Evolutionary conservation across 2,113 vertebrate genomes (phyloP), one percentile per base, ranked within the genome.

Genomic region (Pogona vitticeps): DNA sequence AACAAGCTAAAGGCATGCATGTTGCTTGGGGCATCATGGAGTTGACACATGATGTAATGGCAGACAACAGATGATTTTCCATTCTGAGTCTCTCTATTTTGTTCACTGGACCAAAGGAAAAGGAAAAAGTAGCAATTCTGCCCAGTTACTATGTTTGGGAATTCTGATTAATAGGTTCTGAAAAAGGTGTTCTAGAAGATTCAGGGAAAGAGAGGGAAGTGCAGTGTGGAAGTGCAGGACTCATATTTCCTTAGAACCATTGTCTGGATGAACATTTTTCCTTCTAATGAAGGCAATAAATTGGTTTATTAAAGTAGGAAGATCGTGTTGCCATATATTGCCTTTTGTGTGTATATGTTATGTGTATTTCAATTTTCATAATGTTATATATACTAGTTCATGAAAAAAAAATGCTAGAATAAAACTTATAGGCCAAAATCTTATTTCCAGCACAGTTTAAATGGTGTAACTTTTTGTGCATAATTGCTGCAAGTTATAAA

Each of bases 41-140:
- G 36, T 79, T 92, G 87, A 68, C 71, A 75, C 82, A 84, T 9
- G n/a, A 63, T 72, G 46, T 12, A 70, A n/a, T 89, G 85, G 83
- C 38, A 80, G 77, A 42, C 52, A 92, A 70, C 79, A 88, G 79
- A 82, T 78, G 17, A 70, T 12, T 33, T 86, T 61, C 33, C 42
- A 42, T 83, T 87, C 23, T 26, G 63, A 72, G 18, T 33, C 56
- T n/a, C 42, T 75, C 38, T 38, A 58, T 87, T 67, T 72, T 82
- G 46, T 83, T 68, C 56, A 38, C 6, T 71, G 79, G 21, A 56
- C 17, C 20, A 80, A 46, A 7, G 38, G 0, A 71, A 40, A 80
- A 52, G 46, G 46, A 52, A 52, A 52, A 52, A 52, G 46, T 5
- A 87, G 38, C 82, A 2, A 67, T 81, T 59, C n/a, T 26, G 46